Base-by-base conservation (phyloP, 2,888 invertebrate species). In the Drosophila barbarae region DNA sequence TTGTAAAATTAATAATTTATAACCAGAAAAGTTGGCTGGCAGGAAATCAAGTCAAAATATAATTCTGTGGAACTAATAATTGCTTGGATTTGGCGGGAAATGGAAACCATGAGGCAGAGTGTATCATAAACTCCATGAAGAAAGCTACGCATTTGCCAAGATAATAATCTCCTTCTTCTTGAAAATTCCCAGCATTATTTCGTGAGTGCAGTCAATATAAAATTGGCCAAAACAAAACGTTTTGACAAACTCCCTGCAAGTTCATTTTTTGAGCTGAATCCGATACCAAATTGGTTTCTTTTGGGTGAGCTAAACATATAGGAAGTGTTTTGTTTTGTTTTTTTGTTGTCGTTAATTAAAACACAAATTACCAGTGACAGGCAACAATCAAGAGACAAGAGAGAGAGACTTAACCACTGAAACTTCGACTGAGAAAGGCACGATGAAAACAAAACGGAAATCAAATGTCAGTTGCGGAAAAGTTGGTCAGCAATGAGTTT, bases 401-500 rank as follows among this genome's bases (percentile, higher is more conserved):
- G n/a, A 39, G 9, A 26, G 42, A 41, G 36, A 34, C 23, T 52
- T 9, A 35, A 47, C 44, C 28, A 28, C 49, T 18, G 18, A 18
- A 1, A 1, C 50, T 23, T 23, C 23, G 23, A 52, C 32, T 52
- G 36, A 21, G 44, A 51, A 35, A 46, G 10, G 3, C 7, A 44
- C 34, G n/a, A 63, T 15, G 36, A 26, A 35, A 67, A 70, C 57
- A 51, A 51, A 76, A 74, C 67, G 80, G 77, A 84, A 79, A 77
- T 49, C 36, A 74, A 77, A 71, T 74, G 69, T 60, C 67, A 72
- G 70, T 44, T 68, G 72, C 83, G 79, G 83, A 79, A 77, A 79
- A 80, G 67, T 72, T 74, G 74, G 64, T 44, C 71, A 61, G 50
- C 42, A 51, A 53, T 65, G 47, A 56, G 26, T 59, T 36, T 59